These are phyloP conservation scores for Pangasius macronema DNA, from an alignment of 2,797 vertebrate species.

Conservation along the genomic window DNA sequence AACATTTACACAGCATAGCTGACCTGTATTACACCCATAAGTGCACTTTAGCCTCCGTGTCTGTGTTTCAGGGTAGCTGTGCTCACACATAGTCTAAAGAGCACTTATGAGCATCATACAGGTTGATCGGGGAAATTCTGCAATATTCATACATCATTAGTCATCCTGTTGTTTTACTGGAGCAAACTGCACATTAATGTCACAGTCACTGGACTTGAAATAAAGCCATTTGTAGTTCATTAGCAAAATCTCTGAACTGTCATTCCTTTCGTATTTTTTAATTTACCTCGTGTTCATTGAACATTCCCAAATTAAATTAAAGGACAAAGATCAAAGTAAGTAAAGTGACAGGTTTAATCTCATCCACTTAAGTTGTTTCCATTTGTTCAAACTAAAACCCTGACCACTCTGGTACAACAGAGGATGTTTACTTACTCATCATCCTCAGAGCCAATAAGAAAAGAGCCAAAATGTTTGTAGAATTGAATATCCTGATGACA, in stretches of 20 bases:
- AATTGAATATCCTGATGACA: background rate
- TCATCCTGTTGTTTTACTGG: background rate
- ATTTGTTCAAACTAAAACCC: background rate
- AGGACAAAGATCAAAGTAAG: too few species aligned
- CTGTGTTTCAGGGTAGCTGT: background rate
- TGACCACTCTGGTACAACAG: background rate
- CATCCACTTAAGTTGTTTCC: background rate
- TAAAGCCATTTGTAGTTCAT: background rate
- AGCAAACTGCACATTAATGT: background rate
- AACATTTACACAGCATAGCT: background rate
- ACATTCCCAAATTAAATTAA: too few species aligned
- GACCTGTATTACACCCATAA: background rate
- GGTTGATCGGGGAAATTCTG: background rate
- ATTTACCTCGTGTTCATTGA: too few species aligned
- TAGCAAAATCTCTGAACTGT: background rate
- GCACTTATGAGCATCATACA: background rate
- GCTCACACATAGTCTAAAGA: background rate
- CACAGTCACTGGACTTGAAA: background rate
- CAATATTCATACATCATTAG: background rate
- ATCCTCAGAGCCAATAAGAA: background rate
- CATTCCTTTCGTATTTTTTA: too few species aligned
- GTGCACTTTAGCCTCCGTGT: background rate
- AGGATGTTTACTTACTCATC: background rate
- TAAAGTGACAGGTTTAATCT: background rate
- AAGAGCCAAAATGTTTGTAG: background rate